phyloP scores from a whole-genome alignment of 2,888 invertebrate species.

The Orchestes rusci region DNA sequence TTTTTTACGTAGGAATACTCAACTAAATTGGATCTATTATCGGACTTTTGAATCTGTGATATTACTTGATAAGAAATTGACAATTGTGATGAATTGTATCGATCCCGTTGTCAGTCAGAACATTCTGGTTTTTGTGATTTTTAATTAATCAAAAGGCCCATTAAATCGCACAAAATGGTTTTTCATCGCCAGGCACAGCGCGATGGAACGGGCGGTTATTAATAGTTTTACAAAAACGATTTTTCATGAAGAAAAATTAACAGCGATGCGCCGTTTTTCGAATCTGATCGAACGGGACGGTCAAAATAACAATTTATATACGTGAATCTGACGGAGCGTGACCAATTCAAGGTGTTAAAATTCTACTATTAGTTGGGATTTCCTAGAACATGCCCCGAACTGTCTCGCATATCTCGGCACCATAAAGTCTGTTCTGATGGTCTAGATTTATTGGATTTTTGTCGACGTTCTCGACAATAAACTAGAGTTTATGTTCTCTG shows the following conservation, averaged over 20 bases:
- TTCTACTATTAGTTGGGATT: conserved; percentile 17
- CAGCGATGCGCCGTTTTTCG: conserved; percentile 22
- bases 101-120: no score
- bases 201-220: conserved; percentile 23
- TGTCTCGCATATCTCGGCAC: no score
- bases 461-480: no score
- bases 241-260: conserved; percentile 37
- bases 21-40: no score
- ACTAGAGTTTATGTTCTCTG: no score
- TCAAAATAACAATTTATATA: conserved; percentile 28
- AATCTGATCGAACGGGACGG: conserved; percentile 21
- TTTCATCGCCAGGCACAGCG: conserved; percentile 19
- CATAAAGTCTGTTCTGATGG: conserved; percentile 22
- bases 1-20: no score
- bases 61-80: no score
- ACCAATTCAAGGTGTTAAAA: conserved; percentile 33
- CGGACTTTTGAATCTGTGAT: no score
- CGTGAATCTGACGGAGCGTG: conserved; percentile 24
- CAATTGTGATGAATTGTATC: no score
- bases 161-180: conserved; percentile 25
- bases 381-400: conserved; percentile 21
- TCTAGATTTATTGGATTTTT: no score
- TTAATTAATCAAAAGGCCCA: conserved; percentile 25
- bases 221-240: conserved; percentile 33
- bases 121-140: conserved; percentile 23